Base-by-base conservation (phyloP, 2,888 invertebrate genomes). In the Nycteola revayana region DNA sequence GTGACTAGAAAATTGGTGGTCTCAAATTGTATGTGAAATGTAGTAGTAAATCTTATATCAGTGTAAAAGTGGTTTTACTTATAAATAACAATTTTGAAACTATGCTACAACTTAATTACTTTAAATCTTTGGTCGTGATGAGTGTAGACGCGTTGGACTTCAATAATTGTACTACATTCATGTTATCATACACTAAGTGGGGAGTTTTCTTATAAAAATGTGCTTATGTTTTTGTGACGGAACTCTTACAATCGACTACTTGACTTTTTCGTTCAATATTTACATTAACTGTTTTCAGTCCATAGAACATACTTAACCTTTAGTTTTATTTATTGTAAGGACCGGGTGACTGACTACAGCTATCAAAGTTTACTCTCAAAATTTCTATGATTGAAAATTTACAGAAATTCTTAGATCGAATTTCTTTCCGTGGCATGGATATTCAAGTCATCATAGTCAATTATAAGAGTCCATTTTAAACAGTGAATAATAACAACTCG, bases 51-150 rank as follows among this genome's bases (percentile, higher is more conserved):
- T 39, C 43, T 47, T 60, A 33, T 45, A 1, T 33, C 43, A 32
- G 39, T 27, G 2, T 38, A 49, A 60, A 54, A 35, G 60, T 60
- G 60, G 50, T 56, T 60, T 46, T 49, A 44, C 60, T 62, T 60
- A 51, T 34, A 49, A n/a, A 23, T 26, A 60, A 52, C 38, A 60
- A 52, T 52, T 53, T 63, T 30, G 39, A 42, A 57, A 59, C 53
- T 68, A 66, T 58, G 64, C 72, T 77, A 79, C 49, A 52, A 67
- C 76, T 65, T 72, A 71, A 63, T 66, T 69, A 66, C 60, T 49
- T 50, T 55, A 66, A 68, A 75, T 87, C 86, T 87, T 87, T 87
- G 86, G 86, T 87, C 81, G 67, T 62, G 60, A 66, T 80, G 77
- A 81, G 79, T 80, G 79, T 78, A 81, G 73, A 68, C 66, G 49